Percentiles rank a stretch among this genome's conserved stretches.
Evolutionary conservation across 2,888 invertebrate genomes (phyloP).

Genomic region (Drosophila testacea): DNA sequence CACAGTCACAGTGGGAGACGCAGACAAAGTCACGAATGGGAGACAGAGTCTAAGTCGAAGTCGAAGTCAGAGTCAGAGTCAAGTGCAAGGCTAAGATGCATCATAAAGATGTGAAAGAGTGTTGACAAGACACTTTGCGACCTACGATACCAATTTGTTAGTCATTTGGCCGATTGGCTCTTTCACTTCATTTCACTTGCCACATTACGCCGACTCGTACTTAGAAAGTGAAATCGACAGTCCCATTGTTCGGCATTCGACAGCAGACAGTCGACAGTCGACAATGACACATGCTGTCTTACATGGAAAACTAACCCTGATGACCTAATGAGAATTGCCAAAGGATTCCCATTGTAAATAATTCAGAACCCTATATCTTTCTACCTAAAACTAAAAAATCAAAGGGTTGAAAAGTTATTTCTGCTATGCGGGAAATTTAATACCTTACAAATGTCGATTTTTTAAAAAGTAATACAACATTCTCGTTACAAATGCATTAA

Average conservation of each 20-base stretch:
- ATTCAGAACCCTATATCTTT: neutral
- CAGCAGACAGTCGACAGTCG: neutral
- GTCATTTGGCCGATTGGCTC: constrained; percentile 44
- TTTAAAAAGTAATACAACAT: too few relatives aligned
- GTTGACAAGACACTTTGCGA: constrained; percentile 39
- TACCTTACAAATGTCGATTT: too few relatives aligned
- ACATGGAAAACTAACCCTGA: neutral
- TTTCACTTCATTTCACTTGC: constrained; percentile 40
- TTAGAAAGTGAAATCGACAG: constrained; percentile 49
- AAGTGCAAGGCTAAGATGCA: constrained; percentile 67
- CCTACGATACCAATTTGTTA: constrained; percentile 27
- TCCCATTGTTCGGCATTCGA: constrained; percentile 23
- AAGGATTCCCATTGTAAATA: neutral
- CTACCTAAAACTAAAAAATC: neutral
- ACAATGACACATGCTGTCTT: constrained; percentile 43
- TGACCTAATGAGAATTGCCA: neutral
- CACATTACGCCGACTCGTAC: constrained; percentile 5
- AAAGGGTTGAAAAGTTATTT: constrained; percentile 1
- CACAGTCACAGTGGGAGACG: constrained; percentile 7
- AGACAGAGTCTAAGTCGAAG: neutral
- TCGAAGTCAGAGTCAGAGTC: constrained; percentile 43
- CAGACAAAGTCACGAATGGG: neutral
- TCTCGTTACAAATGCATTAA: too few relatives aligned
- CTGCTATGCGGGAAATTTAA: too few relatives aligned
- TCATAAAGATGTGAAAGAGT: constrained; percentile 11